Conservation (phyloP, 2,797 vertebrate genomes). For the Propithecus perrieri region DNA sequence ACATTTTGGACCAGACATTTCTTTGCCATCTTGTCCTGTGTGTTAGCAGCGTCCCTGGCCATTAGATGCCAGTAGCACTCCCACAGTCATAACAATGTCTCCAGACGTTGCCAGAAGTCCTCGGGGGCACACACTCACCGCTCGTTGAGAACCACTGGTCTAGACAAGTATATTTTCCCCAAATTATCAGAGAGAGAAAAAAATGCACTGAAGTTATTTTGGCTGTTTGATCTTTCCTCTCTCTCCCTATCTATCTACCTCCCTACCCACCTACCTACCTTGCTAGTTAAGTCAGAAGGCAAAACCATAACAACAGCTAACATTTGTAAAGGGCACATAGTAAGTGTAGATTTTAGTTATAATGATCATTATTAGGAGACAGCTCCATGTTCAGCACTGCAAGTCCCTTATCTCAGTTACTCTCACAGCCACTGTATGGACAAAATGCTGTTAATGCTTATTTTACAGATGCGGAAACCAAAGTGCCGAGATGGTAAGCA, state of each 20-base stretch:
- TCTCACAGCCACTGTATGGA: neutral
- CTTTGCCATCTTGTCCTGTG: neutral
- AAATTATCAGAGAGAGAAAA: neutral
- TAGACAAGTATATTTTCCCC: neutral
- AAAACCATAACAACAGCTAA: neutral
- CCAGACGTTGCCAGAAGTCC: neutral
- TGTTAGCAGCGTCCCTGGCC: neutral
- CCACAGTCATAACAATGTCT: neutral
- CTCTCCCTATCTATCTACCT: neutral
- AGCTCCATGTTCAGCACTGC: neutral
- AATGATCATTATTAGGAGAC: neutral
- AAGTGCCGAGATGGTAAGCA: neutral
- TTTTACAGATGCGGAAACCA: neutral
- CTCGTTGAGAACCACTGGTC: neutral
- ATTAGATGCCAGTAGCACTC: neutral
- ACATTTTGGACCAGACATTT: neutral
- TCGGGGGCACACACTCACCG: neutral
- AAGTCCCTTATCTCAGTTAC: neutral
- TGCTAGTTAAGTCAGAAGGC: neutral
- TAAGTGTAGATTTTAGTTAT: neutral
- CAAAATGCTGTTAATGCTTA: neutral
- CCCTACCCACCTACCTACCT: neutral
- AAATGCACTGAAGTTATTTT: neutral
- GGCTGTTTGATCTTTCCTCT: neutral
- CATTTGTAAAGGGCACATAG: neutral